A percentile compares a stretch with the other conserved stretches of the same genome.
Evolutionary conservation across 2,113 vertebrate genomes (phyloP).

Genomic region (Oryzias javanicus): DNA sequence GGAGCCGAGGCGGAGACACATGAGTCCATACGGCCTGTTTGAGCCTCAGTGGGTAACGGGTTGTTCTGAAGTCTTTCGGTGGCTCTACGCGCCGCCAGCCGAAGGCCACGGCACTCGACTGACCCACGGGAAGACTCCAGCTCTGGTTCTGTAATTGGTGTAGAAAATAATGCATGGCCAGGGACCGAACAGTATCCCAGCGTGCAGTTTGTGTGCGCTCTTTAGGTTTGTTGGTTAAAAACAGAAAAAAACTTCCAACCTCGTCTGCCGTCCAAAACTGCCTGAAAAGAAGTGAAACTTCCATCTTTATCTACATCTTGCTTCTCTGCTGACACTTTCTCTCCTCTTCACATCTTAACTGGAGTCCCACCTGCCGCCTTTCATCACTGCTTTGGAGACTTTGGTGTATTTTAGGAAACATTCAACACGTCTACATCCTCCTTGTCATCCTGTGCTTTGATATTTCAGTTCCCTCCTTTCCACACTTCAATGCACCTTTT

Average conservation of each 20-base stretch:
- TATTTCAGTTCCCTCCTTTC: conserved; percentile 8
- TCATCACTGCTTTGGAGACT: background rate
- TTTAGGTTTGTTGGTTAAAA: conserved; percentile 10
- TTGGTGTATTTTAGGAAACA: background rate
- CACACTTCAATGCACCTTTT: conserved; percentile 4
- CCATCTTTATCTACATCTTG: background rate
- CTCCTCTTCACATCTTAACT: background rate
- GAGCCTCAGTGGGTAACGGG: too few relatives aligned
- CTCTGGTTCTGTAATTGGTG: conserved; percentile 45
- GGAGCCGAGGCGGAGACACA: too few relatives aligned
- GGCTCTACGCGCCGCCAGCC: conserved; percentile 25
- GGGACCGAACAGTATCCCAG: conserved; percentile 17
- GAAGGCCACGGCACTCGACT: conserved; percentile 18
- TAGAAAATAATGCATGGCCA: conserved; percentile 33
- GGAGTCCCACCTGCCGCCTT: conserved; percentile 5
- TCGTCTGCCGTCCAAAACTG: background rate
- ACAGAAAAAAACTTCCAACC: background rate
- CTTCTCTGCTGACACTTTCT: background rate
- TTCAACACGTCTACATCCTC: background rate
- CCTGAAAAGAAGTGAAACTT: background rate
- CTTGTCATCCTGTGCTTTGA: background rate
- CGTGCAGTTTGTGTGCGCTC: background rate
- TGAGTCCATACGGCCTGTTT: too few relatives aligned
- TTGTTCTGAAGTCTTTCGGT: conserved; percentile 42
- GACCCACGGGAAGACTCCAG: conserved; percentile 20